Evolutionary conservation across 2,888 invertebrate species (phyloP).

Genomic region (Bimastos eiseni): DNA sequence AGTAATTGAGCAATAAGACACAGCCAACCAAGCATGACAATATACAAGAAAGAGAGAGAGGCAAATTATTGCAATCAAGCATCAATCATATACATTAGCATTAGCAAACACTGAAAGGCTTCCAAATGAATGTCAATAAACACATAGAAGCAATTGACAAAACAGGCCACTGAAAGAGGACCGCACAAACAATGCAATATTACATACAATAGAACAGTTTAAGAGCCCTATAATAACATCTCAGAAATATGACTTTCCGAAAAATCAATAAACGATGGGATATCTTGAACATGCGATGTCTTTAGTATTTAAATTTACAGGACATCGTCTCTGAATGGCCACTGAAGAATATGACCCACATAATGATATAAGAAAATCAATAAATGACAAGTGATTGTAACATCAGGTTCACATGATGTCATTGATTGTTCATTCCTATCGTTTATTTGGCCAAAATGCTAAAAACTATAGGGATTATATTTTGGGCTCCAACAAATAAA

Average conservation of each 20-base stretch:
- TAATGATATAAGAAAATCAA: not conserved
- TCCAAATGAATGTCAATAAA: not conserved
- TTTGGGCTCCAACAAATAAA: not conserved
- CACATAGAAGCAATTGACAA: not conserved
- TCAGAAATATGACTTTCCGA: not conserved
- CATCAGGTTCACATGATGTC: not conserved
- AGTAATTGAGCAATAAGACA: no score
- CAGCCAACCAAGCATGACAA: no score
- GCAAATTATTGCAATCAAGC: not conserved
- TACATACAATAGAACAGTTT: not conserved
- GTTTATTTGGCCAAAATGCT: not conserved
- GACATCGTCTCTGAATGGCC: not conserved
- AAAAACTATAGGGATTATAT: not conserved
- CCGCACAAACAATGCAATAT: not conserved
- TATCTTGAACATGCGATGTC: slow-evolving; percentile 2
- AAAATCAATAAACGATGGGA: not conserved
- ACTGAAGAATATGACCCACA: not conserved
- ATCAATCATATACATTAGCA: not conserved
- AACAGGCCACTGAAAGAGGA: not conserved
- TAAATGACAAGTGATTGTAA: not conserved
- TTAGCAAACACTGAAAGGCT: not conserved
- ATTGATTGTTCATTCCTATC: not conserved
- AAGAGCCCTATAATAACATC: not conserved
- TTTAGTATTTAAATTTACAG: not conserved
- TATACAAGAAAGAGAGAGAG: not conserved